These are phyloP conservation scores for Semnopithecus entellus DNA, from an alignment of 2,113 vertebrate species.

Conservation along the genomic window DNA sequence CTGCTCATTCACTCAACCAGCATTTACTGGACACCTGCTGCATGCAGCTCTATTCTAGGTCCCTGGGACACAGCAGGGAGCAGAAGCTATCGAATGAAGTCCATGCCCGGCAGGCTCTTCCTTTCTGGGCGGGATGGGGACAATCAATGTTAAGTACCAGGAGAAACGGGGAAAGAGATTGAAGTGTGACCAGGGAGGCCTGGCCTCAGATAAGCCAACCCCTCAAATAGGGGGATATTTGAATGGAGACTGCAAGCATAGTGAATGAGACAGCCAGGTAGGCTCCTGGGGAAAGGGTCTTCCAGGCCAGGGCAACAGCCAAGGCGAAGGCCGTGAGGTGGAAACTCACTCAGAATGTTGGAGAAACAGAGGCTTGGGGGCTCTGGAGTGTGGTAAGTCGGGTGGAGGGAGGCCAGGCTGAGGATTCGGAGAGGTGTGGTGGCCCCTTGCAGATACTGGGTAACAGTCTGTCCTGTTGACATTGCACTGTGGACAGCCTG, in stretches of 20 bases:
- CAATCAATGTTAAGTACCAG: neutral
- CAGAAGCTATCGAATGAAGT: too few species aligned
- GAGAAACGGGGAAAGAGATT: too few species aligned
- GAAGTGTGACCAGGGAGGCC: neutral
- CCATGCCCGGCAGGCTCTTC: neutral
- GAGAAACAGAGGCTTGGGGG: neutral
- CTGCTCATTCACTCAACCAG: neutral
- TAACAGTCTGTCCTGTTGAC: neutral
- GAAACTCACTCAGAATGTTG: neutral
- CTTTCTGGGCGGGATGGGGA: neutral
- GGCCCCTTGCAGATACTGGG: too few species aligned
- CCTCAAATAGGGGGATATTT: neutral
- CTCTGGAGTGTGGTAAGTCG: neutral
- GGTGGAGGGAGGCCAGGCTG: neutral
- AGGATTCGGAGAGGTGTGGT: too few species aligned
- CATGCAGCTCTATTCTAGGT: fast-evolving
- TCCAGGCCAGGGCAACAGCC: fast-evolving
- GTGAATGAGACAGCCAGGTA: fast-evolving
- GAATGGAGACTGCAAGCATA: neutral
- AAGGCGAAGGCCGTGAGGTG: neutral
- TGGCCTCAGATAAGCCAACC: neutral
- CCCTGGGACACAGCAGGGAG: too few species aligned
- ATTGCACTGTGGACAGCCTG: neutral
- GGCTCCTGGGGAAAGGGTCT: neutral
- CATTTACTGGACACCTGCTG: neutral